Conservation (phyloP, 2,797 vertebrate species). For the Acipenser oxyrinchus region DNA sequence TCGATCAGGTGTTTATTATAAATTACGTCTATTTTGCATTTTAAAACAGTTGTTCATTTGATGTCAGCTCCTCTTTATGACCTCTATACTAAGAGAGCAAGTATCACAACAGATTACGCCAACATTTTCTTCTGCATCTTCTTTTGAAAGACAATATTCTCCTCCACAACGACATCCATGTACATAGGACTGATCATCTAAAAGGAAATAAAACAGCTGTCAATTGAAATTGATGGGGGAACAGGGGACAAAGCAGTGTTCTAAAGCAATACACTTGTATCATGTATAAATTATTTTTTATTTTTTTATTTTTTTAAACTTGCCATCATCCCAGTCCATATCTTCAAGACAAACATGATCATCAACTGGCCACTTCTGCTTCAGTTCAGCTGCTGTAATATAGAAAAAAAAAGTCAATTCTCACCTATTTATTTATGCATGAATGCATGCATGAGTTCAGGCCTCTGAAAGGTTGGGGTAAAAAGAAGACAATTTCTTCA, state of each 20-base stretch:
- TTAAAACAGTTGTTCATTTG: background rate
- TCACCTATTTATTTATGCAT: no score
- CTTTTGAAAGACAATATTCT: constrained; percentile 46
- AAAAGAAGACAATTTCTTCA: no score
- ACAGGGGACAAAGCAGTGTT: no score
- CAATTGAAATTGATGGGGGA: background rate
- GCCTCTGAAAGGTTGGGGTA: no score
- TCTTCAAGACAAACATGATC: constrained; percentile 52
- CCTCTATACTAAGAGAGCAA: constrained; percentile 58
- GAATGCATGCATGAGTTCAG: no score
- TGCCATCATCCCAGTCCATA: constrained; percentile 62
- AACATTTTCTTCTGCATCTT: constrained; percentile 41
- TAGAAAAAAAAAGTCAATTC: constrained; percentile 19
- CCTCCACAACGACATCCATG: constrained; percentile 60
- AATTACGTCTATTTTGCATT: background rate
- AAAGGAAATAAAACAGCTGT: constrained; percentile 14
- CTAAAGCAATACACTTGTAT: no score
- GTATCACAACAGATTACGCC: constrained; percentile 58
- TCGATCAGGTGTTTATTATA: no score
- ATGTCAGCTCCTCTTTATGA: constrained; percentile 40
- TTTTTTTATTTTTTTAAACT: background rate
- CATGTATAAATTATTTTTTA: no score
- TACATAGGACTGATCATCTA: constrained; percentile 52
- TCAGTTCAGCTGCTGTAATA: constrained; percentile 51
- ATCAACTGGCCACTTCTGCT: constrained; percentile 52